Conservation (phyloP, 2,797 vertebrate genomes). For the Pangasius sanitwongsei region DNA sequence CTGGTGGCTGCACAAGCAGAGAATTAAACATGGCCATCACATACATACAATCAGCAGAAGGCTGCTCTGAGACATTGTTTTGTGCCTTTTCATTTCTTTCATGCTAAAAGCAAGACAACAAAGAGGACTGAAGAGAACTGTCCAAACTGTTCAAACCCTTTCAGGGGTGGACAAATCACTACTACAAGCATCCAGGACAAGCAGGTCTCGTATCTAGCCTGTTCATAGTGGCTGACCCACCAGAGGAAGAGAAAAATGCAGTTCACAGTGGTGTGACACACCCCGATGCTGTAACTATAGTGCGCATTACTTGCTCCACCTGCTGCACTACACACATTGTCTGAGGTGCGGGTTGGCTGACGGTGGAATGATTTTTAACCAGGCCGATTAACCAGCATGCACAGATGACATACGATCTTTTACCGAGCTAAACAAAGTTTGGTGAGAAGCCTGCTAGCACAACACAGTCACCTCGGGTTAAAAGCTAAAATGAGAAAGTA, state of each 20-base stretch:
- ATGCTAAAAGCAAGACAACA: background rate
- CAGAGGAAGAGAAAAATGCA: background rate
- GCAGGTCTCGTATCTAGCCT: background rate
- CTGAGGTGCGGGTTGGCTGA: background rate
- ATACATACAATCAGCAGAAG: background rate
- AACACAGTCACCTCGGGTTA: background rate
- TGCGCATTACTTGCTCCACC: background rate
- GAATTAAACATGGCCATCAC: background rate
- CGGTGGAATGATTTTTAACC: background rate
- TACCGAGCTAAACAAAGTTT: background rate
- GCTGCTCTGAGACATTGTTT: background rate
- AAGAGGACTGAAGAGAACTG: background rate
- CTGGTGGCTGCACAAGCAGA: constrained; percentile 69
- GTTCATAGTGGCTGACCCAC: background rate
- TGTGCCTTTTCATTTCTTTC: background rate
- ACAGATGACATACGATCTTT: background rate
- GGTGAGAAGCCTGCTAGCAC: background rate
- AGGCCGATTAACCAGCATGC: background rate
- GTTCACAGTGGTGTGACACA: background rate
- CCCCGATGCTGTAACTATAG: background rate
- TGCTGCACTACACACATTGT: too few relatives aligned
- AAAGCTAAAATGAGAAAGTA: background rate
- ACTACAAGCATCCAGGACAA: background rate
- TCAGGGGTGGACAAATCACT: background rate
- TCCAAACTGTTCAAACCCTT: background rate